phyloP scores from a whole-genome alignment of 2,888 invertebrate genomes.

The Mesorhabditis belari region DNA sequence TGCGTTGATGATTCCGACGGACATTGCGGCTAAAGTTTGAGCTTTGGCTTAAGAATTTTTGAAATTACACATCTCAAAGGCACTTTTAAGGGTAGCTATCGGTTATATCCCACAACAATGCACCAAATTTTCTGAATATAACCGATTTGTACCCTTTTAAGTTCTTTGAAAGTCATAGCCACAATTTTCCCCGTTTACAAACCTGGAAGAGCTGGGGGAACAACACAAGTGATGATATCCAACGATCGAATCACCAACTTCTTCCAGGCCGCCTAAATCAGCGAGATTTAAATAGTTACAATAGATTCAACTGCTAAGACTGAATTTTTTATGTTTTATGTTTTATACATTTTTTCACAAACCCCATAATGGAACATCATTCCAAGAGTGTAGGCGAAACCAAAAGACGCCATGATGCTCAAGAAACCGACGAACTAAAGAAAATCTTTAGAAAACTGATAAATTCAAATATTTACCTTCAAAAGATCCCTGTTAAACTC shows the following conservation, averaged over 20 bases:
- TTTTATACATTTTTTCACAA: too few species aligned
- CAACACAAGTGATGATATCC: slow-evolving; percentile 84
- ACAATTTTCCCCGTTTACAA: background rate
- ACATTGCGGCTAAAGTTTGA: slow-evolving; percentile 58
- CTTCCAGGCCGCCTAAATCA: background rate
- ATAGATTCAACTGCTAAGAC: too few species aligned
- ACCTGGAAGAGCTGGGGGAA: slow-evolving; percentile 78
- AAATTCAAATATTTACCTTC: slow-evolving; percentile 29
- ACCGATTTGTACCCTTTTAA: too few species aligned
- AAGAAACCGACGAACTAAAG: slow-evolving; percentile 24
- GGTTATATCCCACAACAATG: background rate
- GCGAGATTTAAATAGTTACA: too few species aligned
- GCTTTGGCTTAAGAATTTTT: background rate
- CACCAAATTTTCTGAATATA: background rate
- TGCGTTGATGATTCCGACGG: slow-evolving; percentile 58
- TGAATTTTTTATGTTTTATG: too few species aligned
- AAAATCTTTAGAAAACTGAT: background rate
- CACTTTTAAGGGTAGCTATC: background rate
- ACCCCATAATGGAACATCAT: slow-evolving; percentile 64
- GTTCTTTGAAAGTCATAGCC: background rate
- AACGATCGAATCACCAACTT: slow-evolving; percentile 61
- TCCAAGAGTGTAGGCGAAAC: slow-evolving; percentile 69
- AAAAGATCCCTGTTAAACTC: slow-evolving; percentile 62
- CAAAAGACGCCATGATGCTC: slow-evolving; percentile 24
- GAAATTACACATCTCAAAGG: background rate